Conservation (phyloP, 2,797 vertebrate species). For the Mus minutoides region DNA sequence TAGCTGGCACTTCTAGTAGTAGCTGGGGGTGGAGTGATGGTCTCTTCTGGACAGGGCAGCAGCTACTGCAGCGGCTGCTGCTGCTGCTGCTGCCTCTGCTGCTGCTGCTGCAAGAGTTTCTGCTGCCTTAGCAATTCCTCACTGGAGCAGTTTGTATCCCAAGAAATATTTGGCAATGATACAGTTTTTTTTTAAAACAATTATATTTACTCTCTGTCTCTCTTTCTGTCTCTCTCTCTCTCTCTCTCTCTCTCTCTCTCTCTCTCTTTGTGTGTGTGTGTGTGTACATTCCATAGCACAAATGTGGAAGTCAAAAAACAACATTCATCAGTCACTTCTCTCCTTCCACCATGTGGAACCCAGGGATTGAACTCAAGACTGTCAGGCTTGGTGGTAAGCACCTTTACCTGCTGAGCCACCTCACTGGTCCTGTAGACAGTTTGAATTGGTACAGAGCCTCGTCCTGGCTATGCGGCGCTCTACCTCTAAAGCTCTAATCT, state of each 20-base stretch:
- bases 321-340: too few relatives aligned
- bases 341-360: not conserved
- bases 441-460: not conserved
- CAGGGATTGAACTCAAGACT: not conserved
- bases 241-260: too few relatives aligned
- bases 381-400: not conserved
- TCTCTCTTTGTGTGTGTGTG: too few relatives aligned
- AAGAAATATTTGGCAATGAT: not conserved
- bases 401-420: not conserved
- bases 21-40: not conserved
- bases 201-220: not conserved
- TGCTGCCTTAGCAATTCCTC: not conserved
- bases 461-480: not conserved
- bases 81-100: too few relatives aligned
- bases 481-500: not conserved
- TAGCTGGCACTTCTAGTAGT: not conserved
- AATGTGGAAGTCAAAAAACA: not conserved
- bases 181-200: not conserved
- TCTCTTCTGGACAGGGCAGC: not conserved
- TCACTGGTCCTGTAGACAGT: not conserved
- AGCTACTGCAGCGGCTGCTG: too few relatives aligned
- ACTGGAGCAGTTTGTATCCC: not conserved
- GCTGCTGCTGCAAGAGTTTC: not conserved
- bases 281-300: not conserved
- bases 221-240: too few relatives aligned